These are phyloP conservation scores for Herminia tarsipennalis DNA, from an alignment of 2,888 invertebrate genomes.

Conservation along the genomic window DNA sequence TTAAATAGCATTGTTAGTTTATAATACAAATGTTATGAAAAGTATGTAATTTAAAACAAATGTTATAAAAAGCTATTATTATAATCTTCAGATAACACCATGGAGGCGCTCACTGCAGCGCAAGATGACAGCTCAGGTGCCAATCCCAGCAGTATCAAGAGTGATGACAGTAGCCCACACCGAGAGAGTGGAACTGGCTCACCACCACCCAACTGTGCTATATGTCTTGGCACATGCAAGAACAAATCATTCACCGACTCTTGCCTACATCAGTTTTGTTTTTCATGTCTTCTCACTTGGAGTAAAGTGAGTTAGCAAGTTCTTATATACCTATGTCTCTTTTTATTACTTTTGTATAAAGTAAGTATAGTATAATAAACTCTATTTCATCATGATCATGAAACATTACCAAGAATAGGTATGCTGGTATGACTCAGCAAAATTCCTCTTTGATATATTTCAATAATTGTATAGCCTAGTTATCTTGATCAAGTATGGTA, in stretches of 20 bases:
- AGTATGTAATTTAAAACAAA: no score
- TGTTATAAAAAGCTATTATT: not conserved
- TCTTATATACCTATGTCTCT: no score
- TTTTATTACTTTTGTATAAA: no score
- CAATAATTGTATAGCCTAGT: no score
- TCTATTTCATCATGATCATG: no score
- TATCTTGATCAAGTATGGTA: no score
- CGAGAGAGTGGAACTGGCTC: slow-evolving; percentile 78
- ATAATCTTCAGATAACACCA: slow-evolving; percentile 38
- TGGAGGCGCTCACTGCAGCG: slow-evolving; percentile 67
- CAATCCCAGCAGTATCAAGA: slow-evolving; percentile 77
- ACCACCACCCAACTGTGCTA: slow-evolving; percentile 96
- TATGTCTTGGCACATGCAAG: slow-evolving; percentile 94
- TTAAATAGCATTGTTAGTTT: no score
- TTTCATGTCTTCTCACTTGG: slow-evolving; percentile 96
- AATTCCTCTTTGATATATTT: no score
- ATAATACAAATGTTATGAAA: no score
- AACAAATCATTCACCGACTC: slow-evolving; percentile 97
- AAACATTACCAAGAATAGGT: no score
- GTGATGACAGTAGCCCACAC: slow-evolving; percentile 79
- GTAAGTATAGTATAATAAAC: no score
- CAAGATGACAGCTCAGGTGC: slow-evolving; percentile 69
- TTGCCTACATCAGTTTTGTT: slow-evolving; percentile 97
- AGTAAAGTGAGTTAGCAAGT: slow-evolving; percentile 88
- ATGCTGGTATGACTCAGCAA: no score